These are phyloP conservation scores for Hartigia nigra DNA, from an alignment of 2,888 invertebrate genomes.

Conservation along the genomic window DNA sequence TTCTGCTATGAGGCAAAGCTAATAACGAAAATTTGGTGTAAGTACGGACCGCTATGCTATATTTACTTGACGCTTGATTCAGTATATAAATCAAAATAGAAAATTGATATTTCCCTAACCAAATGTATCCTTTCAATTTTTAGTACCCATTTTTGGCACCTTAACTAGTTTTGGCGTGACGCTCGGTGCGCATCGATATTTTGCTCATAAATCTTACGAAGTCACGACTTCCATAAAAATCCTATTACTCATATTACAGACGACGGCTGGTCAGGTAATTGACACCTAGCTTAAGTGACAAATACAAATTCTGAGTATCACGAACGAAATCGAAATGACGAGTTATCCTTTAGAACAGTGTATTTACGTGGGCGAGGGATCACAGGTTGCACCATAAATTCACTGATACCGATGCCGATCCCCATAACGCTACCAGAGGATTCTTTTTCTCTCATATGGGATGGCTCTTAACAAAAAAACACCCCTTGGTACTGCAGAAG, in stretches of 20 bases:
- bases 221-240: slow-evolving; percentile 19
- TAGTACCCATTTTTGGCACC: slow-evolving; percentile 19
- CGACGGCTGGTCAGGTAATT: slow-evolving; percentile 39
- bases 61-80: too few relatives aligned
- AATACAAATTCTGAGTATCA: not conserved
- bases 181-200: slow-evolving; percentile 37
- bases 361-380: slow-evolving; percentile 83
- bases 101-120: not conserved
- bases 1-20: slow-evolving; percentile 19
- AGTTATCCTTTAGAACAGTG: slow-evolving; percentile 70
- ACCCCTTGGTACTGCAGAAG: slow-evolving; percentile 78
- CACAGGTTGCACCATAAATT: slow-evolving; percentile 86
- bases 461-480: slow-evolving; percentile 84
- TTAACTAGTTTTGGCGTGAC: slow-evolving; percentile 14
- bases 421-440: slow-evolving; percentile 82
- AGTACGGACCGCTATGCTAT: too few relatives aligned
- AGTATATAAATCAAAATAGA: slow-evolving; percentile 35
- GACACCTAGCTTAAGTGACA: not conserved
- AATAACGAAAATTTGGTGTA: slow-evolving; percentile 14
- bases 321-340: not conserved
- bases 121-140: not conserved
- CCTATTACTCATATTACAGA: slow-evolving; percentile 28
- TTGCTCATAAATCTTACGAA: slow-evolving; percentile 37
- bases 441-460: slow-evolving; percentile 92
- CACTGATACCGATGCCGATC: slow-evolving; percentile 80